These are phyloP conservation scores for Neria commutata DNA, from an alignment of 2,888 invertebrate species.

Conservation along the genomic window DNA sequence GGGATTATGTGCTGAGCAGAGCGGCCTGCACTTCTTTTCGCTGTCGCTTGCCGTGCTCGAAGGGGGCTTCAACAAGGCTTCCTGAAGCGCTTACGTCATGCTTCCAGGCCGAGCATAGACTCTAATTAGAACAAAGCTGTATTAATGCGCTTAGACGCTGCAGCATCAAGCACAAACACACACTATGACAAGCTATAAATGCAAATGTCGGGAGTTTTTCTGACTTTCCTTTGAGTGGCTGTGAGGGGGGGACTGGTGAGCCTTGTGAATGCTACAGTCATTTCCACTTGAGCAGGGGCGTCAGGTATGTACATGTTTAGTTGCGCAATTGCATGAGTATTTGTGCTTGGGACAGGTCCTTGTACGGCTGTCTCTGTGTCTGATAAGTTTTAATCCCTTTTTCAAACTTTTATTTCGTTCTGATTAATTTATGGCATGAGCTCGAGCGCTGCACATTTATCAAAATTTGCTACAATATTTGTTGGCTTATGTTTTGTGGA, in stretches of 20 bases:
- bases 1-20: neutral
- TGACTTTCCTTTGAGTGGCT: neutral
- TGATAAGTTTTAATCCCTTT: slow-evolving; percentile 6
- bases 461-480: too few species aligned
- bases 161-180: neutral
- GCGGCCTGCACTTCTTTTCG: too few species aligned
- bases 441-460: neutral
- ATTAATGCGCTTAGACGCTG: neutral
- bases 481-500: neutral
- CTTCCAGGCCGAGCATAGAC: neutral
- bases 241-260: neutral
- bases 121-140: slow-evolving; percentile 1
- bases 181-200: neutral
- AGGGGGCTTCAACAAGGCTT: neutral
- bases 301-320: too few species aligned
- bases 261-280: neutral
- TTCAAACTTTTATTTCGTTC: neutral
- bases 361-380: neutral
- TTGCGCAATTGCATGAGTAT: neutral
- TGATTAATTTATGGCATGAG: neutral
- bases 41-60: neutral
- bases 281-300: neutral
- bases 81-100: neutral
- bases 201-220: neutral
- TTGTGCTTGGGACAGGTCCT: neutral